Base-by-base conservation (phyloP, 2,797 vertebrate genomes). In the Onychomys arenicola region DNA sequence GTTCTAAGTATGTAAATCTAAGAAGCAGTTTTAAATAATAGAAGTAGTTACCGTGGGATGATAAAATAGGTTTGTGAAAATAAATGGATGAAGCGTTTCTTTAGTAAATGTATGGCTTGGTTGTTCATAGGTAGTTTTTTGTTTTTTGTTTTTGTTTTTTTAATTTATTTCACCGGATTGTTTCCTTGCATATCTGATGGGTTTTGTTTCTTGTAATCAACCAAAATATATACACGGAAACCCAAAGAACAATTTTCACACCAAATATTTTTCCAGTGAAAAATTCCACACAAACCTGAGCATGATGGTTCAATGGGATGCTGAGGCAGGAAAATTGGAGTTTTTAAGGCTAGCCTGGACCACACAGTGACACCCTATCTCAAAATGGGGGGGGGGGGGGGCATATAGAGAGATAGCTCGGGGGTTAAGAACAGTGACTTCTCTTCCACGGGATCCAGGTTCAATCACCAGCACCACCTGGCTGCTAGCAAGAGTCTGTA, bases 41-140 rank as follows among this genome's bases (percentile, higher is more conserved):
- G 88, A 80, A 76, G 69, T 87, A 93, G 40, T 89, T 92, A 69
- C 11, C 7, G 37, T 52, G 32, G 14, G 52, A 52, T 93, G 43
- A 82, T 77, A 76, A 92, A 86, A 17, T 49, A 92, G n/a, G 13
- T 55, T 82, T 73, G 17, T 95, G 76, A 90, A 97, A 85, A 77
- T 88, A 19, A 49, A 65, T 67, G 49, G n/a, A 34, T 76, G 57
- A 88, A 88, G n/a, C 71, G 13, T 37, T 67, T 63, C 49, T 88
- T 82, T 83, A 86, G 43, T 46, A 73, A 67, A n/a, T 57, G 13
- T 69, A 16, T 69, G 25, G 76, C 73, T 92, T 71, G 37, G 9
- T 82, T 40, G 34, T 78, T 67, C n/a, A 49, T 63, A 89, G 40
- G 43, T 86, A 21, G 69, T 80, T 73, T 94, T n/a, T n/a, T n/a